Base-by-base conservation (phyloP, 2,113 vertebrate genomes). In the Xiphophorus maculatus region DNA sequence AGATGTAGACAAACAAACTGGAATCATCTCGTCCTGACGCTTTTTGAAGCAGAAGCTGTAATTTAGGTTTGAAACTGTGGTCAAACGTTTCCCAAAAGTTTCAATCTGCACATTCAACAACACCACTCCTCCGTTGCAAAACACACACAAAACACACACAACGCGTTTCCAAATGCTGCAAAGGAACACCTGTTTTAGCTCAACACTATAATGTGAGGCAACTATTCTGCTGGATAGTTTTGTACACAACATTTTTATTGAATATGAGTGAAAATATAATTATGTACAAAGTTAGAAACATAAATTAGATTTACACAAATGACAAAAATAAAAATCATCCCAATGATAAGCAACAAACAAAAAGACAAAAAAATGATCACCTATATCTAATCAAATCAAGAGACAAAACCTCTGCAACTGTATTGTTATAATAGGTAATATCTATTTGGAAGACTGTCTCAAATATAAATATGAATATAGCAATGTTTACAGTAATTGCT, bases 41-140 rank as follows among this genome's bases (percentile, higher is more conserved):
- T 67, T 81, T 70, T 65, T 27, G 54, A 63, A 80, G 65, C 63
- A 70, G 58, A 82, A 28, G 76, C 74, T 84, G 71, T 68, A 62
- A 88, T 88, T 82, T 80, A 30, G 66, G 71, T 70, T 65, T 71
- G 32, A 80, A 70, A 62, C 5, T 37, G 70, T 64, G 60, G 70
- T 40, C 29, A 54, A 74, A 1, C 0, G 30, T 67, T 66, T 76
- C 74, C 80, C 74, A 83, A 60, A 19, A 44, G 51, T 35, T 65
- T 33, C 66, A 17, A 37, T 70, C 48, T 44, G 72, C 72, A 76
- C 75, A 66, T 27, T 79, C 75, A 81, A 79, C 65, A 69, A 79
- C 71, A 64, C 71, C 27, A 30, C 25, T 28, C 70, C 25, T 29
- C 30, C 69, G 32, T 71, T 35, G 62, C 66, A 60, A 61, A 37